Evolutionary conservation across 2,113 vertebrate genomes (phyloP).

Genomic region (Picathartes gymnocephalus): DNA sequence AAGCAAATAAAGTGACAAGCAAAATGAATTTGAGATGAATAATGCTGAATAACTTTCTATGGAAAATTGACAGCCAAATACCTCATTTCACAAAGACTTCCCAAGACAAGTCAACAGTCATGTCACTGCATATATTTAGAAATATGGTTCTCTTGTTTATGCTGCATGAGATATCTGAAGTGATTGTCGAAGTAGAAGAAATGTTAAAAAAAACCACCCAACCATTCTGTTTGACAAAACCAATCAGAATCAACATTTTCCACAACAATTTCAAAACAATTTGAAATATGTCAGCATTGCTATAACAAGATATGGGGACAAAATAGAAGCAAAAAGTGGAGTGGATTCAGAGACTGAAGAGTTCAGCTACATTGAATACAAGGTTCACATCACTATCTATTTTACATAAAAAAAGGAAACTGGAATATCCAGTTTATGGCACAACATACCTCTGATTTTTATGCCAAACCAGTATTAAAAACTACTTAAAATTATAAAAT

Average conservation of each 20-base stretch:
- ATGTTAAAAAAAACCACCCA: not conserved
- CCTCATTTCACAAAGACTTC: constrained; percentile 44
- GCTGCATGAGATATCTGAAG: not conserved
- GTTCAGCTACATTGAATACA: not conserved
- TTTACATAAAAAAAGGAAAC: not conserved
- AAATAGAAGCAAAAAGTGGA: not conserved
- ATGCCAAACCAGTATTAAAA: not conserved
- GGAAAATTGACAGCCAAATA: constrained; percentile 7
- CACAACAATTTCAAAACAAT: not conserved
- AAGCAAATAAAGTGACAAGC: constrained; percentile 58
- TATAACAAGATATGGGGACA: not conserved
- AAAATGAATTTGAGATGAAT: constrained; percentile 60
- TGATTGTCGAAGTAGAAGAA: not conserved
- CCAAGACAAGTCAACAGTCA: not conserved
- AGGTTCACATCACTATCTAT: not conserved
- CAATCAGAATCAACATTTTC: not conserved
- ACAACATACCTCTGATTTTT: not conserved
- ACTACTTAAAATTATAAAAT: not conserved
- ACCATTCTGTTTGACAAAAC: not conserved
- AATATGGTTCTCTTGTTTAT: not conserved
- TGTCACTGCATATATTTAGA: not conserved
- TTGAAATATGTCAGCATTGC: not conserved
- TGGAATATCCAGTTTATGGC: not conserved
- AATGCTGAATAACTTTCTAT: not conserved
- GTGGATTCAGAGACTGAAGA: not conserved